A percentile compares a stretch with the other conserved stretches of the same genome.
These are phyloP conservation scores for Phalloptychus januarius DNA, from an alignment of 2,797 vertebrate genomes.

Conservation along the genomic window DNA sequence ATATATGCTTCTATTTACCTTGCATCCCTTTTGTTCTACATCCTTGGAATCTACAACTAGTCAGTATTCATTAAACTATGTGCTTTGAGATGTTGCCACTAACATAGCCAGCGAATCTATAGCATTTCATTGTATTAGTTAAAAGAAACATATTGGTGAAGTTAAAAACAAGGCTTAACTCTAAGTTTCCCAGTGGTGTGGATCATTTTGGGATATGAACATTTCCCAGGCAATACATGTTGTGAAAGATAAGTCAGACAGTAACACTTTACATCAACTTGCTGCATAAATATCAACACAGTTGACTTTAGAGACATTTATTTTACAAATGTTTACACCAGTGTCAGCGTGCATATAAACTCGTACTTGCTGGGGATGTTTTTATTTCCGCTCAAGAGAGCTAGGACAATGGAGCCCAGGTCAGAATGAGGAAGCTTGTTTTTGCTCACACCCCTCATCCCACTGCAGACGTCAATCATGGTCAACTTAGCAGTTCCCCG, in stretches of 20 bases:
- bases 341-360: not conserved
- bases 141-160: not conserved
- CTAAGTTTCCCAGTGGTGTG: not conserved
- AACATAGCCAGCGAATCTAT: not conserved
- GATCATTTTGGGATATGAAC: not conserved
- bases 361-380: conserved; percentile 92
- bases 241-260: not conserved
- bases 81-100: not conserved
- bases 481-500: conserved; percentile 92
- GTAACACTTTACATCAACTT: not conserved
- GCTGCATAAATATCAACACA: not conserved
- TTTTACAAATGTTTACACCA: not conserved
- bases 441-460: conserved; percentile 86
- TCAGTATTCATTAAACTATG: not conserved
- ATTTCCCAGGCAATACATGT: not conserved
- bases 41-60: not conserved
- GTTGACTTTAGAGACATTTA: not conserved
- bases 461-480: conserved; percentile 94
- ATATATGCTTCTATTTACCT: not conserved
- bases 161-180: not conserved
- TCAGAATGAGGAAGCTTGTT: conserved; percentile 88
- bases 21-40: not conserved
- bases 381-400: conserved; percentile 93
- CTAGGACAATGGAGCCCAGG: conserved; percentile 90
- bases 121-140: not conserved